Evolutionary conservation across 2,113 vertebrate genomes (phyloP), one percentile per base, ranked within the genome.

Genomic region (Stigmatopora nigra): DNA sequence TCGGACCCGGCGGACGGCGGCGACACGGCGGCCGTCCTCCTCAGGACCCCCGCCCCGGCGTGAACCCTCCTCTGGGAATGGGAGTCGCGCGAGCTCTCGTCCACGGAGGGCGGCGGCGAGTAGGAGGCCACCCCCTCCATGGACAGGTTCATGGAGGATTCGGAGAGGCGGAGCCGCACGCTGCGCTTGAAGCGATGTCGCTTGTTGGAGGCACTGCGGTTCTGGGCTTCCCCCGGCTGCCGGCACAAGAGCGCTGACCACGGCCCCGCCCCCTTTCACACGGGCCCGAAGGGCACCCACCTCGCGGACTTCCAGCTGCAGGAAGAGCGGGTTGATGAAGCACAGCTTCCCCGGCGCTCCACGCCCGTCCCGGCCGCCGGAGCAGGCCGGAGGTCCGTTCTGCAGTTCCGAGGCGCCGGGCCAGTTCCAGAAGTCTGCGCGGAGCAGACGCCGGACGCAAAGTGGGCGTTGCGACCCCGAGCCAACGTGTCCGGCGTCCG

Each of bases 371-470:
- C 63, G 75, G 22, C 61, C 1, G 47, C 80, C 75, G 67, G 81
- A 86, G 15, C 87, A 72, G 4, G 91, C 76, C 64, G 78, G 11
- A 0, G 82, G 84, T 12, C 87, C 86, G 4, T 90, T 90, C 16
- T 87, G 83, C 52, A 87, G 68, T 46, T 89, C 87, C 1, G 77
- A 64, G 10, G 82, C 71, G 56, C 72, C 81, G 14, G 81, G 83
- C 0, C 90, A 91, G 66, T 86, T 93, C 94, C 94, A 96, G 83
- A 96, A 96, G 67, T 95, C 94, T 96, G 59, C 11, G 0, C 7
- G 7, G 48, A 20, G 46, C n/a, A 17, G 10, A 4, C 48, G 52
- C 7, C 16, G 15, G 31, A 31, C 38, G 10, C 7, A 4, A 59
- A n/a, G 57, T 59, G 1, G 51, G 19, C 9, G 19, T 53, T 22